These are phyloP conservation scores for Diglossa cyanea DNA, from an alignment of 2,797 vertebrate genomes.

Conservation along the genomic window DNA sequence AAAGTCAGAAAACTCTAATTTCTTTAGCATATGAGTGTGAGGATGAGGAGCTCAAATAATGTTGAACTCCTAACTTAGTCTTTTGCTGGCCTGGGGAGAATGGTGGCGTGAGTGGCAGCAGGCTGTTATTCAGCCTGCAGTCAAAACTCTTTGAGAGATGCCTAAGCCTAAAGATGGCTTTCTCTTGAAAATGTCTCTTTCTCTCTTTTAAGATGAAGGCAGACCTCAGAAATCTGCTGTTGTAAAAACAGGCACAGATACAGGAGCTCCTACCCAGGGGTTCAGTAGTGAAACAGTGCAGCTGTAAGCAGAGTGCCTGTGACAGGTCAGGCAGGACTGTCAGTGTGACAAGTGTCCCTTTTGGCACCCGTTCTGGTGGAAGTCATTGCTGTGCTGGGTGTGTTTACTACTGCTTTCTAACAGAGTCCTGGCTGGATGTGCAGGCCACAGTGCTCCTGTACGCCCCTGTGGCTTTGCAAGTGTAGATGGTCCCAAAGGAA, in stretches of 20 bases:
- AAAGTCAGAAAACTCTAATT: not conserved
- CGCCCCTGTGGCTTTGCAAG: not conserved
- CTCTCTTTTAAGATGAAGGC: not conserved
- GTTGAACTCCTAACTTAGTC: fast-evolving
- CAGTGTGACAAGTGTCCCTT: not conserved
- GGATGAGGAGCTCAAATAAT: not conserved
- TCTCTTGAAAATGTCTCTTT: not conserved
- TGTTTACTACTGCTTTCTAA: not conserved
- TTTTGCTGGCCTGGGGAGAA: not conserved
- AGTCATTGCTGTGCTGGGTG: not conserved
- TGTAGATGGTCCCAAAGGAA: not conserved
- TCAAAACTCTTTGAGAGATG: not conserved
- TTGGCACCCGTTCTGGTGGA: not conserved
- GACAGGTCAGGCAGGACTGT: not conserved
- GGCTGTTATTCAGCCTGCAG: not conserved
- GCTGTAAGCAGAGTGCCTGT: not conserved
- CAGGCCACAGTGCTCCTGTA: not conserved
- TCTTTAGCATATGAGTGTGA: not conserved
- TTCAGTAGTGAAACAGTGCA: not conserved
- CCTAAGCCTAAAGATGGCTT: not conserved
- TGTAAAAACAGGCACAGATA: not conserved
- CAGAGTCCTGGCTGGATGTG: not conserved
- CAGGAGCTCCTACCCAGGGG: not conserved
- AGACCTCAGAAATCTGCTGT: not conserved
- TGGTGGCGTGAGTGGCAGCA: not conserved